Evolutionary conservation across 2,113 vertebrate species (phyloP), one percentile per base, ranked within the genome.

Genomic region (Atractosteus spatula): DNA sequence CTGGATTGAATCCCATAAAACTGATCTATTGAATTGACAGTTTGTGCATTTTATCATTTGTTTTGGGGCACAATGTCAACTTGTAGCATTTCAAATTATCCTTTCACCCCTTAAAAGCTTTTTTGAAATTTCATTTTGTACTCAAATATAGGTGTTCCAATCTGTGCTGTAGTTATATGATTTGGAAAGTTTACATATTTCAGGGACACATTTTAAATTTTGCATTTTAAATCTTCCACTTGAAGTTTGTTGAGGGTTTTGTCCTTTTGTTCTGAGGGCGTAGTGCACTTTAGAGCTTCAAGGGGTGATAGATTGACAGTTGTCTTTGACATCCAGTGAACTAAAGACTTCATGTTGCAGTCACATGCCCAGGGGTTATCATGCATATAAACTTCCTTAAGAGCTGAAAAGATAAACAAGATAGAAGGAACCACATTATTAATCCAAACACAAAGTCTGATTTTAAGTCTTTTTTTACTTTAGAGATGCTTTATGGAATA

Each of bases 321-420:
- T 41, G 77, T 90, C 67, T 80, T 77, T 29, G 54, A n/a, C 51
- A 87, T 72, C 84, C 89, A 93, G n/a, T 66, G 78, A 65, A 88
- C 71, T 70, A 91, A 71, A 7, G 86, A 76, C 70, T 73, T 73
- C 14, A 93, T 80, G 70, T 81, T 82, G 74, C 91, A 93, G 87
- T 93, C 90, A 70, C 92, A 91, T 41, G 76, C 78, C 91, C 90
- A 92, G 0, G 78, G 84, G 74, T 93, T 93, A 68, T 88, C 80
- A 16, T 92, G 88, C 63, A 92, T 83, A 74, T 83, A 73, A 41
- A 90, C 74, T 72, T 87, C 87, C 77, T 80, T 90, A 73, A 92
- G 78, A 29, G 67, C 91, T 93, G 74, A 41, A 55, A 69, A 70
- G 12, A 42, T 42, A 54, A 69, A 14, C 12, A 16, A 14, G 51